Evolutionary conservation across 2,113 vertebrate genomes (phyloP).

Genomic region (Eulacestoma nigropectus): DNA sequence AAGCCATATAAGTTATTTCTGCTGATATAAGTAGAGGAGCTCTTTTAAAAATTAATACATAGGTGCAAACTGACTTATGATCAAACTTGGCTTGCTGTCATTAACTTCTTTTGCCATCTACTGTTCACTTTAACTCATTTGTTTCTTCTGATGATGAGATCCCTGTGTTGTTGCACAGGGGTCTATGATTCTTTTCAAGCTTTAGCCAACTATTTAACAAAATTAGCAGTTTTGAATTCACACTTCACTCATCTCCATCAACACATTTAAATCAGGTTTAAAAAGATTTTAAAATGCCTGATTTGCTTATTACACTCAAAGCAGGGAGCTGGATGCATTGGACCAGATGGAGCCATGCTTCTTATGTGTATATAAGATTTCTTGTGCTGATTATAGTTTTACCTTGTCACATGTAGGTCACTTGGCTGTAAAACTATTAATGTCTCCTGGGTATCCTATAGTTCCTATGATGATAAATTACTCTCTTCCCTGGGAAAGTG

Average conservation of each 20-base stretch:
- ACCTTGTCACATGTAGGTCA: neutral
- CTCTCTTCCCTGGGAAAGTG: constrained; percentile 7
- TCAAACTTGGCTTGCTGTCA: neutral
- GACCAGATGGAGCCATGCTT: neutral
- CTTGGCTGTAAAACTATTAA: neutral
- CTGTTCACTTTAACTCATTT: neutral
- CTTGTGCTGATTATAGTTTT: neutral
- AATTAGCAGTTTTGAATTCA: constrained; percentile 44
- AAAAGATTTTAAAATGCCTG: constrained; percentile 45
- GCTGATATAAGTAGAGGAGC: neutral
- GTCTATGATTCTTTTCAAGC: neutral
- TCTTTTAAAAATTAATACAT: neutral
- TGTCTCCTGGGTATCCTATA: neutral
- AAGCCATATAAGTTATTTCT: neutral
- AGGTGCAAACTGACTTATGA: neutral
- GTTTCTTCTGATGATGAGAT: neutral
- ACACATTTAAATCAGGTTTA: constrained; percentile 53
- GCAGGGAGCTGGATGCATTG: neutral
- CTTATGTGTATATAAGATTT: neutral
- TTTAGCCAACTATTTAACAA: constrained; percentile 26
- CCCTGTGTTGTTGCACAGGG: neutral
- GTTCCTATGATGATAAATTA: neutral
- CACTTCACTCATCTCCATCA: constrained; percentile 6
- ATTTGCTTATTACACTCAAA: constrained; percentile 34
- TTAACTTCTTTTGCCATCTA: neutral